Evolutionary conservation across 2,888 invertebrate genomes (phyloP).

Genomic region (Ectemnius continuus): DNA sequence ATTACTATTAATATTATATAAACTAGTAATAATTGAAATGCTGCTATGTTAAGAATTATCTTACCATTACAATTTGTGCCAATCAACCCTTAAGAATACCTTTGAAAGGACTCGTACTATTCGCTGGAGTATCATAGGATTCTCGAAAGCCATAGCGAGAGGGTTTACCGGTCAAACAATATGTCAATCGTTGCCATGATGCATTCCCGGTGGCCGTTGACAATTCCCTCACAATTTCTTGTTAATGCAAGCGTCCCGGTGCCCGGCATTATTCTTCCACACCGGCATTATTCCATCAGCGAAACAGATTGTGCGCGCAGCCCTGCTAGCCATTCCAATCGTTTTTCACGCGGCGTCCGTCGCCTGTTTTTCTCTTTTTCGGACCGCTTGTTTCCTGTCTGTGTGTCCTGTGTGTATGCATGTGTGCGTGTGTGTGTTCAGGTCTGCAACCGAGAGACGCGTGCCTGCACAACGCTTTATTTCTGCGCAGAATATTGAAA

Average conservation of each 20-base stretch:
- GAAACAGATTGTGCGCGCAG: slow-evolving; percentile 22
- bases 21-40: too few relatives aligned
- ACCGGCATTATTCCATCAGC: slow-evolving; percentile 15
- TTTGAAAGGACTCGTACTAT: too few relatives aligned
- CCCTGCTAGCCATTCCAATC: too few relatives aligned
- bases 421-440: neutral
- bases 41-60: too few relatives aligned
- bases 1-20: too few relatives aligned
- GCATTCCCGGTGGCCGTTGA: slow-evolving; percentile 5
- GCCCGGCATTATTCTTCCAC: slow-evolving; percentile 22
- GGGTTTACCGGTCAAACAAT: slow-evolving; percentile 1
- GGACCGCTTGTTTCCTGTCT: neutral
- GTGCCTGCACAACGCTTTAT: neutral
- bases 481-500: neutral
- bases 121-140: too few relatives aligned
- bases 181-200: slow-evolving; percentile 24
- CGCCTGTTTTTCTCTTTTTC: neutral
- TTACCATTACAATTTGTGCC: too few relatives aligned
- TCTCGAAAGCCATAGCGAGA: neutral
- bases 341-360: too few relatives aligned
- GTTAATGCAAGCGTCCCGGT: slow-evolving; percentile 21
- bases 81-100: too few relatives aligned
- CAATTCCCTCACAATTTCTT: slow-evolving; percentile 30
- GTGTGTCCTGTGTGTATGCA: too few relatives aligned
- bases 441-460: neutral